Conservation (phyloP, 2,797 vertebrate genomes). For the Gallinago stenura region DNA sequence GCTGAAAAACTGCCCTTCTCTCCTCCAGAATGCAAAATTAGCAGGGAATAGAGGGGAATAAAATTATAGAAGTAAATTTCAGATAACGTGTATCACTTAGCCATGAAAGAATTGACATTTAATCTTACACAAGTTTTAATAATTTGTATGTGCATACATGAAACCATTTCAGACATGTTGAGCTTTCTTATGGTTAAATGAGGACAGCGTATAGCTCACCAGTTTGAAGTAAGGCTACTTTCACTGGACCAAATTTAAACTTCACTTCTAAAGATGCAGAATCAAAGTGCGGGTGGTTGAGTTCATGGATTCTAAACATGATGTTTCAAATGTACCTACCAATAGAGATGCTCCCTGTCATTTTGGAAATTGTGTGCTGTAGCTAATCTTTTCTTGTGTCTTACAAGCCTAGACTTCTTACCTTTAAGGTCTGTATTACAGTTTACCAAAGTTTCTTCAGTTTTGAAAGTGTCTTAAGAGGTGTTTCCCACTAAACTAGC, state of each 20-base stretch:
- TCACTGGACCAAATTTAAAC: neutral
- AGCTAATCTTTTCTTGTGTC: neutral
- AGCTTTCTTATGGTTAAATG: neutral
- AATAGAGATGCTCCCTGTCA: neutral
- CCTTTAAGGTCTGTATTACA: neutral
- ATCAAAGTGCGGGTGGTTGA: neutral
- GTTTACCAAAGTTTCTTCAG: neutral
- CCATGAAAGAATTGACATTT: neutral
- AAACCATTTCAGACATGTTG: neutral
- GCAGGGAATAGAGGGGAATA: constrained; percentile 60
- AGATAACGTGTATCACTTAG: neutral
- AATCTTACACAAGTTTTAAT: neutral
- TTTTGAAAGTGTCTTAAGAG: neutral
- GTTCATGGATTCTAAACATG: neutral
- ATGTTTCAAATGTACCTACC: neutral
- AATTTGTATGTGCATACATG: neutral
- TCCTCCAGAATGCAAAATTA: constrained; percentile 79
- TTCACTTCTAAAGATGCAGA: neutral
- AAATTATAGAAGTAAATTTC: constrained; percentile 1
- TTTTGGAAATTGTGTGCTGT: neutral
- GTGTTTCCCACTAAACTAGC: neutral
- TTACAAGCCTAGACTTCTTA: neutral
- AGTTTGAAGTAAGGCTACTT: neutral
- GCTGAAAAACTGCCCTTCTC: constrained; percentile 76
- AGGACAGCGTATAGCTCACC: neutral